These are phyloP conservation scores for Brachypalpus laphriformis DNA, from an alignment of 2,888 invertebrate genomes.

Conservation along the genomic window DNA sequence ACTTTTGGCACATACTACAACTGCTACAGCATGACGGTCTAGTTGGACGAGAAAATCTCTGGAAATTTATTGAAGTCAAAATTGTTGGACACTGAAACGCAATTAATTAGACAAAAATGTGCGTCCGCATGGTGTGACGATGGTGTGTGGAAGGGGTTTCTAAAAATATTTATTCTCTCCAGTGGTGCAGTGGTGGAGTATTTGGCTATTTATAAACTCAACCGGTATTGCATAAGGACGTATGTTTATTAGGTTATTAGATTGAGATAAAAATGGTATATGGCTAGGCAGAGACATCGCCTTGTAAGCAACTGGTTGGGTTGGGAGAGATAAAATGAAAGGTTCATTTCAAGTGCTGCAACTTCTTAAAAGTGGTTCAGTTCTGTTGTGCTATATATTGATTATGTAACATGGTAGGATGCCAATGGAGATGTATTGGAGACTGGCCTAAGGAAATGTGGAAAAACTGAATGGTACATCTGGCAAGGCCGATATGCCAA, in stretches of 20 bases:
- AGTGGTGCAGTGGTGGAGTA: background rate
- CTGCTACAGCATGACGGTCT: conserved; percentile 3
- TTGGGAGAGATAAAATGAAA: conserved; percentile 12
- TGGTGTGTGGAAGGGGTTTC: conserved; percentile 8
- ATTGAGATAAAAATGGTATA: conserved; percentile 54
- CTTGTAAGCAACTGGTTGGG: conserved; percentile 30
- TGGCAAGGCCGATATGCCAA: too few species aligned
- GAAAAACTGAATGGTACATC: too few species aligned
- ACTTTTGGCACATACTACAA: conserved; percentile 31
- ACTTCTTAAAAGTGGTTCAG: conserved; percentile 42
- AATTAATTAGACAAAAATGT: conserved; percentile 68
- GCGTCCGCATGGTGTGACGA: conserved; percentile 31
- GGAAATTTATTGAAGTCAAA: conserved; percentile 54
- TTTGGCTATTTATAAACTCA: conserved; percentile 60
- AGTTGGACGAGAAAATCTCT: conserved; percentile 27
- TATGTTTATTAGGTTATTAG: conserved; percentile 53
- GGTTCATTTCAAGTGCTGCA: conserved; percentile 39
- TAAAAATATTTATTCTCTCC: conserved; percentile 43
- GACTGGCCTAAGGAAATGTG: too few species aligned
- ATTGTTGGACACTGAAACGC: conserved; percentile 60
- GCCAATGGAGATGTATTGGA: background rate
- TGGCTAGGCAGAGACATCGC: conserved; percentile 18
- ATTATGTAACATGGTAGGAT: conserved; percentile 49
- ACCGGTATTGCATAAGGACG: conserved; percentile 65
- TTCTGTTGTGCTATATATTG: conserved; percentile 36